Base-by-base conservation (phyloP, 2,113 vertebrate species). In the Siniperca knerii region DNA sequence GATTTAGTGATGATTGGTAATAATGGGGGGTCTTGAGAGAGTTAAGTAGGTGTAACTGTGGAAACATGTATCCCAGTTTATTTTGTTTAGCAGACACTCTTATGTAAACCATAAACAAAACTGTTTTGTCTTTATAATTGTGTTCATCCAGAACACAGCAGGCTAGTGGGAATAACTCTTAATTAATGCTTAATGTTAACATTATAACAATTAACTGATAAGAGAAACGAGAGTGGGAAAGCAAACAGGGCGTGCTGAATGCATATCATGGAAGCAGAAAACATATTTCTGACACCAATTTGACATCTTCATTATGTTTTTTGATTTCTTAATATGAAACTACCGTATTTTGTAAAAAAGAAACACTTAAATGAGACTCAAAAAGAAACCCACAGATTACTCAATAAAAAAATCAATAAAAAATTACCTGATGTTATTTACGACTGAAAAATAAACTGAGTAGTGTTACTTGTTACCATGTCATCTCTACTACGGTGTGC, bases 381-480 rank as follows among this genome's bases (percentile, higher is more conserved):
- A 40, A 66, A 71, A 40, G 15, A 44, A 42, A n/a, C 4, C 29
- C 29, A 48, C 21, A n/a, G 18, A 78, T 67, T 4, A 21, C n/a
- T 16, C 29, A 52, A 60, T 57, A 57, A 62, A 66, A 7, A 40
- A 29, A 37, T 37, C 35, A 37, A 37, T 37, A 37, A 77, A 70
- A 61, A n/a, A 62, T 33, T 12, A 29, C 9, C 40, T 78, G 20
- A 69, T 60, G 54, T 75, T 54, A 55, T 66, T 79, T 66, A 71
- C 12, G 2, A 16, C 48, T 25, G 42, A 40, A 69, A 44, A 40
- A 58, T 81, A 66, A 85, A 48, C 65, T 46, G 13, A 70, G 25
- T 46, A 4, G 71, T 25, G 35, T 42, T 72, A 83, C 79, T 84
- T 87, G 75, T 77, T 68, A 78, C 85, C 33, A 10, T n/a, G 12